These are phyloP conservation scores for Sylvia borin DNA, from an alignment of 2,797 vertebrate species.

Conservation along the genomic window DNA sequence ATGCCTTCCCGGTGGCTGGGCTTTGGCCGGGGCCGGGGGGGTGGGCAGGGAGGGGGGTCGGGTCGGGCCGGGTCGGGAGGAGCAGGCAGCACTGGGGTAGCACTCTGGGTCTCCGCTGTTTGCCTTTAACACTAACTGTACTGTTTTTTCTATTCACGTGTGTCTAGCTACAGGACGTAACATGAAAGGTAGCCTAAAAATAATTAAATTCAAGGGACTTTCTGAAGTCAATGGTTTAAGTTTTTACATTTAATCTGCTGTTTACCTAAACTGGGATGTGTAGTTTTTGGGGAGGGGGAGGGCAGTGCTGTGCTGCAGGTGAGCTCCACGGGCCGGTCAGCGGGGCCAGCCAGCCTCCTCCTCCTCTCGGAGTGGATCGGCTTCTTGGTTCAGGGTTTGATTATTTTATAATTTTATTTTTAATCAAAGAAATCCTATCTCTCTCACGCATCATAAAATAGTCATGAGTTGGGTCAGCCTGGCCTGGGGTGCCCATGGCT, in stretches of 20 bases:
- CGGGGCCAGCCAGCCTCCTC: conserved; percentile 35
- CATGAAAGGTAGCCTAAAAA: conserved; percentile 89
- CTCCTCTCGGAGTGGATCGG: not conserved
- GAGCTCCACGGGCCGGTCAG: conserved; percentile 59
- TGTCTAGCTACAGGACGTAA: conserved; percentile 93
- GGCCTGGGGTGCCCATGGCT: conserved; percentile 26
- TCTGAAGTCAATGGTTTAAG: conserved; percentile 79
- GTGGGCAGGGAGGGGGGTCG: conserved; percentile 51
- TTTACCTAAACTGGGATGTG: conserved; percentile 84
- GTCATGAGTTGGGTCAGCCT: conserved; percentile 54
- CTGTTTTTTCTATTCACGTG: conserved; percentile 93
- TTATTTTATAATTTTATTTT: conserved; percentile 48
- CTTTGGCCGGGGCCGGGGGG: conserved; percentile 73
- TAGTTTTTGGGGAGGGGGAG: conserved; percentile 68
- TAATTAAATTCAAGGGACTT: conserved; percentile 81
- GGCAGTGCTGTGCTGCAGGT: conserved; percentile 76
- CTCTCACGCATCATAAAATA: conserved; percentile 71
- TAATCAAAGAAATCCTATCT: conserved; percentile 79
- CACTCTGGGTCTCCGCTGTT: conserved; percentile 87
- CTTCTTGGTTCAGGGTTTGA: not conserved
- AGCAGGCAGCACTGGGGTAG: conserved; percentile 81
- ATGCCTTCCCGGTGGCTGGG: conserved; percentile 73
- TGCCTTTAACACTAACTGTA: conserved; percentile 98
- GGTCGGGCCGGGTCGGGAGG: conserved; percentile 63
- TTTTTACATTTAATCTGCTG: conserved; percentile 88